Percentiles rank a stretch among this genome's conserved stretches.
phyloP scores from a whole-genome alignment of 2,888 invertebrate species.

The Acrocera orbiculus region DNA sequence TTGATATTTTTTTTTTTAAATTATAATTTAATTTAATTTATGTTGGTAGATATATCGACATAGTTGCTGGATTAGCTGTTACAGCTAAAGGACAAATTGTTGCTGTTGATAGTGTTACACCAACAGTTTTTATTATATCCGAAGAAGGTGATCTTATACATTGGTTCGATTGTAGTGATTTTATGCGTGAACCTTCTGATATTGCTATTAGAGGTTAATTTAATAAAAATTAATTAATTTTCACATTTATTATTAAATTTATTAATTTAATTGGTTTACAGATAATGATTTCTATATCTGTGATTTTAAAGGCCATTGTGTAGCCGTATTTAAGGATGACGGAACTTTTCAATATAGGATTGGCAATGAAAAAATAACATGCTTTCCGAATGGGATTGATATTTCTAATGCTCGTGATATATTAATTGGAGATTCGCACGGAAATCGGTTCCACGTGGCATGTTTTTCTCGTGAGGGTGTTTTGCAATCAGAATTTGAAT shows the following conservation, averaged over 20 bases:
- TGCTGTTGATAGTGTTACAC: constrained; percentile 92
- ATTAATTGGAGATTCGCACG: constrained; percentile 91
- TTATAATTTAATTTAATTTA: background rate
- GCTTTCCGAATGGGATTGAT: constrained; percentile 95
- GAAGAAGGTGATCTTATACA: constrained; percentile 82
- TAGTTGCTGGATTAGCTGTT: constrained; percentile 87
- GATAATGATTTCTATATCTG: constrained; percentile 90
- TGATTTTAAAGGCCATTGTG: constrained; percentile 96
- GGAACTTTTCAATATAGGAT: constrained; percentile 84
- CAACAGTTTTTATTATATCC: constrained; percentile 85
- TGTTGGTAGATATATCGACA: constrained; percentile 55
- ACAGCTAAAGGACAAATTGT: constrained; percentile 85
- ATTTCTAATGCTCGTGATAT: constrained; percentile 95
- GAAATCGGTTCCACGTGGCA: constrained; percentile 93
- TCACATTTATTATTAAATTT: background rate
- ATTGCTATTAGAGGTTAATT: constrained; percentile 84
- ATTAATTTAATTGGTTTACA: constrained; percentile 27
- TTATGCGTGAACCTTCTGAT: constrained; percentile 95
- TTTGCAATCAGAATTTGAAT: constrained; percentile 83
- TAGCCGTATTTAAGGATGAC: constrained; percentile 86
- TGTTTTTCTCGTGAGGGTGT: constrained; percentile 82
- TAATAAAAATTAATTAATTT: constrained; percentile 8
- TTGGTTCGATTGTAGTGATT: constrained; percentile 96
- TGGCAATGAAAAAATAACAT: constrained; percentile 88
- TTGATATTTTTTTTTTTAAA: background rate